These are phyloP conservation scores for Acestrorhynchus altus DNA, from an alignment of 2,797 vertebrate genomes.

Conservation along the genomic window DNA sequence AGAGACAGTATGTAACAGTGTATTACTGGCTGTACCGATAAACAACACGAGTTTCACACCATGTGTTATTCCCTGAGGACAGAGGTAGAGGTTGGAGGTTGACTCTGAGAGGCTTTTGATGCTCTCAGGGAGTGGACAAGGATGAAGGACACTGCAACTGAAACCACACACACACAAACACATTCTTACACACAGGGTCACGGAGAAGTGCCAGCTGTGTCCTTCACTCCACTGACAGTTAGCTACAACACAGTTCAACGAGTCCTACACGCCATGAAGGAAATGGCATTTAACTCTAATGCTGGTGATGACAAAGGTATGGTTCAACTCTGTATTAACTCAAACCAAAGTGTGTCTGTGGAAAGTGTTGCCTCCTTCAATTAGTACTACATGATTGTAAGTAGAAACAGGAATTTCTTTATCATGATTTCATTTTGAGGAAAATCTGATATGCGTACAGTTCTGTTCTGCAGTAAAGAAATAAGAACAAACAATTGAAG, in stretches of 20 bases:
- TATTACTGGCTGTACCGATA: conserved; percentile 41
- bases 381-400: too few relatives aligned
- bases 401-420: too few relatives aligned
- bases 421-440: too few relatives aligned
- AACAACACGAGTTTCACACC: conserved; percentile 43
- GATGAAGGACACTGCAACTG: conserved; percentile 12
- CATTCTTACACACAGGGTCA: not conserved
- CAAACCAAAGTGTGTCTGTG: too few relatives aligned
- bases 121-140: conserved; percentile 26
- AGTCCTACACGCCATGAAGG: not conserved
- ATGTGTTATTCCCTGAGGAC: conserved; percentile 48
- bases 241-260: not conserved
- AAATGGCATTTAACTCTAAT: not conserved
- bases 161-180: not conserved
- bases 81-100: conserved; percentile 29
- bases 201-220: conserved; percentile 2
- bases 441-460: too few relatives aligned
- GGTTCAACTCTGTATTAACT: too few relatives aligned
- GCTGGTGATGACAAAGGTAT: too few relatives aligned
- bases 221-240: not conserved
- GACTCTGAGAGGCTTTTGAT: conserved; percentile 19
- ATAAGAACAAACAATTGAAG: too few relatives aligned
- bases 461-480: too few relatives aligned
- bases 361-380: too few relatives aligned
- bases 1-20: not conserved